Base-by-base conservation (phyloP, 2,113 vertebrate species). In the Ailurus styani region DNA sequence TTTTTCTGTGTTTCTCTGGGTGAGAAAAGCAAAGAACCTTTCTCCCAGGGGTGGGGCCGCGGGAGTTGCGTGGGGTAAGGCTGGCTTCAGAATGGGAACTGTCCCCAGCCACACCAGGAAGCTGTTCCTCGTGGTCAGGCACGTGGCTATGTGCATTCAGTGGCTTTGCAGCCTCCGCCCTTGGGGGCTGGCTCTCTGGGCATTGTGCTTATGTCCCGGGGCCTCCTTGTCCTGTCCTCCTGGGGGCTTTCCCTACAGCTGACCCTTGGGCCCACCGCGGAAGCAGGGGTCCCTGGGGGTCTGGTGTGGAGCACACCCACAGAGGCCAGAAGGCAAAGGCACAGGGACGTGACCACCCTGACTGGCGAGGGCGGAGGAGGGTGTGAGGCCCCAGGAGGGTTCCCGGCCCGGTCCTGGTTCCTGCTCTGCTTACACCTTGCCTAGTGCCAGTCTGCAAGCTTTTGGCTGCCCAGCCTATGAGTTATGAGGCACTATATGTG, bases 141-240 rank as follows among this genome's bases (percentile, higher is more conserved):
- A 0, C 0, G 31, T 7, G 45, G 45, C 47, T 1, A 7, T 37
- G 50, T 12, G 3, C 31, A 29, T 50, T 60, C 23, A 6, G 11
- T 1, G 2, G 31, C 47, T 6, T 23, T 3, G 4, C 7, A 15
- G 7, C 1, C 23, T n/a, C 27, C 3, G 0, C 31, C 57, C n/a
- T n/a, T 2, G 20, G 73, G 82, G 50, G 15, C 25, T 13, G 27
- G 20, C 34, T 57, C 45, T 23, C 57, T 62, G 54, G 29, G 21
- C 17, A 14, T 4, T 0, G 29, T n/a, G 70, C 60, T 4, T 45
- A 25, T 11, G 6, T 29, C 25, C n/a, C 25, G 68, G 31, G 4
- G 40, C 17, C 45, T 10, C 23, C 40, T n/a, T 3, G 5, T n/a
- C 37, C 37, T 6, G 68, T 62, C 47, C 27, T 42, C 0, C 2